These are phyloP conservation scores for Scopus umbretta DNA, from an alignment of 2,113 vertebrate species.

Conservation along the genomic window DNA sequence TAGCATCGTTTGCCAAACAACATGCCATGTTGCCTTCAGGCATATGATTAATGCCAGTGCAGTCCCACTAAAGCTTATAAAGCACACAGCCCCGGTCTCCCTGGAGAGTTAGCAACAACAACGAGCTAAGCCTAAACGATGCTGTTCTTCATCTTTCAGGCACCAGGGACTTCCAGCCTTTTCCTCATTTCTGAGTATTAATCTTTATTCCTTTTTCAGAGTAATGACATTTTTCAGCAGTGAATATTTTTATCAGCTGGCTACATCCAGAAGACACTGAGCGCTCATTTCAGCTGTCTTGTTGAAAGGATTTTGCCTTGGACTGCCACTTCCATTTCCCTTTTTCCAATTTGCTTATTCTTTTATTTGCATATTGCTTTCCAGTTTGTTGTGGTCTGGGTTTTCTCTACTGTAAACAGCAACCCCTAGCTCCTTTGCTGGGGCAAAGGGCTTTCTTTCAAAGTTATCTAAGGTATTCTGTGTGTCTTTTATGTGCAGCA, in stretches of 20 bases:
- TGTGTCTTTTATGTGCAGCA: not conserved
- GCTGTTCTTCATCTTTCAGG: conserved; percentile 36
- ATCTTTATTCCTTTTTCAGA: conserved; percentile 43
- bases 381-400: not conserved
- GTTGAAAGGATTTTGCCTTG: conserved; percentile 1
- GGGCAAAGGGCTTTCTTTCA: not conserved
- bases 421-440: not conserved
- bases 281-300: not conserved
- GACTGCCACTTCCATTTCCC: not conserved
- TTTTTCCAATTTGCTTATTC: not conserved
- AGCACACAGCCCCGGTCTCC: not conserved
- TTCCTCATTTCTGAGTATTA: conserved; percentile 29
- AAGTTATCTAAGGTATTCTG: not conserved
- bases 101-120: conserved; percentile 36
- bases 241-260: conserved; percentile 12
- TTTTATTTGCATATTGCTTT: not conserved
- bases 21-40: conserved; percentile 7
- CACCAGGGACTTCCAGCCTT: conserved; percentile 20
- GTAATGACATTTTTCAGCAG: conserved; percentile 32
- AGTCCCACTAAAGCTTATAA: conserved; percentile 45
- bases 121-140: not conserved
- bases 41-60: conserved; percentile 39
- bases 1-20: conserved; percentile 2
- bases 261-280: not conserved
- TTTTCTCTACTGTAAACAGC: not conserved